A percentile compares a stretch with the other conserved stretches of the same genome.
Conservation (phyloP, 2,113 vertebrate genomes). For the Cyprinodon variegatus region DNA sequence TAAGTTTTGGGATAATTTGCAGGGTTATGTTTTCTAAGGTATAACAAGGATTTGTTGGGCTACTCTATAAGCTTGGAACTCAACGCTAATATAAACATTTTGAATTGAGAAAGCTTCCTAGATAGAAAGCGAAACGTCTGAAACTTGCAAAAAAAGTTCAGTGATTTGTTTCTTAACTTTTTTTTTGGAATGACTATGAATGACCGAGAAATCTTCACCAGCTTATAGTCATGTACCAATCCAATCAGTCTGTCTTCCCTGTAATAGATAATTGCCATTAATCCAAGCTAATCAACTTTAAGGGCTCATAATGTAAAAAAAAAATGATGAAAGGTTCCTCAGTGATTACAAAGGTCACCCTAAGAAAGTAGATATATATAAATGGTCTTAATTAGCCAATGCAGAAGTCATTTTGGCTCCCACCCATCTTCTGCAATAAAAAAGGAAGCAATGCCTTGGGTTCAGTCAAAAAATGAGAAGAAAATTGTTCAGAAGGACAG, state of each 20-base stretch:
- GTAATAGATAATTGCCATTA: conserved; percentile 39
- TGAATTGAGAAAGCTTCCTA: no score
- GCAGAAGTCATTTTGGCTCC: conserved; percentile 11
- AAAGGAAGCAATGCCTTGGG: conserved; percentile 3
- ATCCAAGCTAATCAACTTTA: conserved; percentile 19
- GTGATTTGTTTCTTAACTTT: no score
- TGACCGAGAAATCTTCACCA: no score
- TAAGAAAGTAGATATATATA: conserved; percentile 48
- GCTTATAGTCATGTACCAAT: conserved; percentile 29
- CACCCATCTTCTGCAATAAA: conserved; percentile 13
- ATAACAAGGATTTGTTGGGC: no score
- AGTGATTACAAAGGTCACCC: conserved; percentile 58
- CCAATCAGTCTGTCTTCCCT: background rate
- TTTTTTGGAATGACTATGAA: no score
- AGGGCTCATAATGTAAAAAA: conserved; percentile 39
- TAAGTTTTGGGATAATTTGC: no score
- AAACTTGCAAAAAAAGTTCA: no score
- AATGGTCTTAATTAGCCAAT: conserved; percentile 38
- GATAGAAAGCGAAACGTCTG: no score
- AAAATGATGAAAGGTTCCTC: conserved; percentile 31
- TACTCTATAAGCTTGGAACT: no score
- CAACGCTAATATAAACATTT: no score
- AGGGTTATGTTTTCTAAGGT: no score
- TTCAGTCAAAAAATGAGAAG: background rate
- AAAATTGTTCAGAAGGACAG: conserved; percentile 13